A percentile compares a stretch with the other conserved stretches of the same genome.
These are phyloP conservation scores for Morphnarchus princeps DNA, from an alignment of 2,113 vertebrate species.

Conservation along the genomic window DNA sequence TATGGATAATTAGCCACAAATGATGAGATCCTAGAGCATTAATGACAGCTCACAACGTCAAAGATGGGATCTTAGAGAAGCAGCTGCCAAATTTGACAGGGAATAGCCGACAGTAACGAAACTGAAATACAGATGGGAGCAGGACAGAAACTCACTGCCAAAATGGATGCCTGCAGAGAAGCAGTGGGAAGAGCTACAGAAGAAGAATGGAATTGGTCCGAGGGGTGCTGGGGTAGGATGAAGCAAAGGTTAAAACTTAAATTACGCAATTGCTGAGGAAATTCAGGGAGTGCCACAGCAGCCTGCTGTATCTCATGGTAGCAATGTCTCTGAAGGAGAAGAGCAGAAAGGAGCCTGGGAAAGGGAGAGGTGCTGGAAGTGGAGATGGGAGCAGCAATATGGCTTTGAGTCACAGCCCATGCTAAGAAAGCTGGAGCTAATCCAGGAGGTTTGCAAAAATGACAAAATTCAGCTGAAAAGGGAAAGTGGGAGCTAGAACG, in stretches of 20 bases:
- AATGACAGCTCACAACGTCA: neutral
- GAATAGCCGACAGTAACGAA: neutral
- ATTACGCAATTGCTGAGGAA: neutral
- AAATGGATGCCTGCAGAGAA: neutral
- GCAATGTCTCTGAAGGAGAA: neutral
- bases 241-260: neutral
- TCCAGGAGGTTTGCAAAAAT: neutral
- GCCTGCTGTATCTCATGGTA: neutral
- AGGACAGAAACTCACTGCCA: neutral
- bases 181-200: neutral
- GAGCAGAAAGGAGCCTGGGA: neutral
- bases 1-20: neutral
- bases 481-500: neutral
- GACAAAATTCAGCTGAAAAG: neutral
- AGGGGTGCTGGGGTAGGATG: neutral
- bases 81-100: neutral
- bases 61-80: neutral
- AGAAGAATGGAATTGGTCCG: neutral
- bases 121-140: neutral
- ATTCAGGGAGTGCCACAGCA: neutral
- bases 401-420: neutral
- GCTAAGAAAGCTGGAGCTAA: neutral
- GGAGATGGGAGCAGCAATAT: neutral
- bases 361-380: neutral
- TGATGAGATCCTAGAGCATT: no score